Conservation (phyloP, 2,113 vertebrate genomes). For the Euleptes europaea region DNA sequence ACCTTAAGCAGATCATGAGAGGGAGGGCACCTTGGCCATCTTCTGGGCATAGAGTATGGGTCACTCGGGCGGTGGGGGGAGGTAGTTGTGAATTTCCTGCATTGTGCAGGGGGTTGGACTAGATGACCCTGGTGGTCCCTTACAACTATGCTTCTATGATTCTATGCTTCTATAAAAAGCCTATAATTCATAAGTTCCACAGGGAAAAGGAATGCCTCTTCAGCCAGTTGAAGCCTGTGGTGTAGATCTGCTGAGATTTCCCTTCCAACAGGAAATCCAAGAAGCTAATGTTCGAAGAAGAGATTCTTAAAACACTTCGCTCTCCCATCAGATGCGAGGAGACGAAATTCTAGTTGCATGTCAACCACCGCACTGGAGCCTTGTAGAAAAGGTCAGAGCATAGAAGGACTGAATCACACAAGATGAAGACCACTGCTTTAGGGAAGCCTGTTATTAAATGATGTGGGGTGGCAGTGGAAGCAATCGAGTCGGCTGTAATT, state of each 20-base stretch:
- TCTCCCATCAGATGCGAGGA: neutral
- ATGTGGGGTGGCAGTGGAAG: constrained; percentile 52
- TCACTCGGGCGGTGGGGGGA: no score
- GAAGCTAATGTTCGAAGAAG: neutral
- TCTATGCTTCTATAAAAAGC: no score
- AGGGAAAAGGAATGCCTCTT: neutral
- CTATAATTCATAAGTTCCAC: neutral
- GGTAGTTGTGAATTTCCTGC: no score
- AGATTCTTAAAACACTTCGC: neutral
- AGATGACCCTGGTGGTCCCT: no score
- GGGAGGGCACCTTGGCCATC: no score
- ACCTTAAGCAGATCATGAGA: no score
- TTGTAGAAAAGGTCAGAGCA: neutral
- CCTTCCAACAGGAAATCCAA: constrained; percentile 18
- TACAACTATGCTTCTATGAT: no score
- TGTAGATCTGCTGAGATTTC: neutral
- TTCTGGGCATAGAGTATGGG: no score
- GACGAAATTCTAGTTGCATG: neutral
- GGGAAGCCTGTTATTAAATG: constrained; percentile 55
- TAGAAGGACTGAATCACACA: neutral
- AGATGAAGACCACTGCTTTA: constrained; percentile 23
- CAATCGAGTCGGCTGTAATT: constrained; percentile 58
- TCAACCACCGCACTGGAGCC: neutral
- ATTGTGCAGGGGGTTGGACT: no score
- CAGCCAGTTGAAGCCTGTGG: neutral